Evolutionary conservation across 1,140 invertebrate species (phyloP).

Genomic region (Diachasma alloeum): DNA sequence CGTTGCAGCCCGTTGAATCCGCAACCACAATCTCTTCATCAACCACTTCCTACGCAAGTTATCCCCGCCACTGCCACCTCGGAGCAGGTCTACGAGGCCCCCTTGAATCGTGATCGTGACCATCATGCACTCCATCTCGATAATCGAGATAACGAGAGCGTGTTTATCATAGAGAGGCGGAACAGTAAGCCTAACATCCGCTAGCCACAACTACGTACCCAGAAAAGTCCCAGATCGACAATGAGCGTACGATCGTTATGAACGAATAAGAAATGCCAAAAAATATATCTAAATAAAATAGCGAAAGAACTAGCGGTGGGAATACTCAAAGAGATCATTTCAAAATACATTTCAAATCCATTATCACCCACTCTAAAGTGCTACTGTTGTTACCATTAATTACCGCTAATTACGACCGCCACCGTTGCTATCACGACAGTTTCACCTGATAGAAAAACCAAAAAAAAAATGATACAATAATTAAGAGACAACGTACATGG

Average conservation of each 20-base stretch:
- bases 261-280: slow-evolving; percentile 3
- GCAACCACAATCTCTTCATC: slow-evolving; percentile 66
- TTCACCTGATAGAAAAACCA: slow-evolving; percentile 8
- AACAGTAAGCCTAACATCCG: slow-evolving; percentile 72
- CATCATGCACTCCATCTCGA: slow-evolving; percentile 65
- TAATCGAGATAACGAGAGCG: slow-evolving; percentile 77
- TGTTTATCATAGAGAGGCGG: slow-evolving; percentile 80
- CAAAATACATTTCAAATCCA: not conserved
- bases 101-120: slow-evolving; percentile 65
- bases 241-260: slow-evolving; percentile 41
- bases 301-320: slow-evolving; percentile 20
- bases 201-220: slow-evolving; percentile 47
- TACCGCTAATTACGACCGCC: slow-evolving; percentile 29
- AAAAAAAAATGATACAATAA: slow-evolving; percentile 35
- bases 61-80: slow-evolving; percentile 63
- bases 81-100: slow-evolving; percentile 63
- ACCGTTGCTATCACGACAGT: slow-evolving; percentile 1
- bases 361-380: slow-evolving; percentile 32
- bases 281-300: slow-evolving; percentile 12
- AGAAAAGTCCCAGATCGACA: slow-evolving; percentile 53
- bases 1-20: slow-evolving; percentile 67
- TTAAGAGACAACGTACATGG: slow-evolving; percentile 16
- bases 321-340: slow-evolving; percentile 16
- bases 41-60: slow-evolving; percentile 66
- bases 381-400: slow-evolving; percentile 26